Conservation (phyloP, 2,888 invertebrate species). For the Stenotaenia linearis region DNA sequence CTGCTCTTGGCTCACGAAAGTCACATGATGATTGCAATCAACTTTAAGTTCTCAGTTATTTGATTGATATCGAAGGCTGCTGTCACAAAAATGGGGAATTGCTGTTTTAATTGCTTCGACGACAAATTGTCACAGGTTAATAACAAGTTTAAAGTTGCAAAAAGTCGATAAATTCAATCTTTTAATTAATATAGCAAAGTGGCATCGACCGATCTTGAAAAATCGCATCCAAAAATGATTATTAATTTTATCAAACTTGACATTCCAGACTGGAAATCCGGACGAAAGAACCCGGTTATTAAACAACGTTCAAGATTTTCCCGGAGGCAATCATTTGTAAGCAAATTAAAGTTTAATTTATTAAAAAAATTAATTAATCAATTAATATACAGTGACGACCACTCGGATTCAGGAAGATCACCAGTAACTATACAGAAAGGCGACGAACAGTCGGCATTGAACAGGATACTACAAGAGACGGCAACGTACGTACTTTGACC, state of each 20-base stretch:
- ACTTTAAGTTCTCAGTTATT: neutral
- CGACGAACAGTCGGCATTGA: slow-evolving; percentile 85
- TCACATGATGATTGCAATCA: neutral
- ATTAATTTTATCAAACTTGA: too few species aligned
- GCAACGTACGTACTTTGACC: slow-evolving; percentile 67
- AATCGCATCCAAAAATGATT: too few species aligned
- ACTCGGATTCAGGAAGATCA: neutral
- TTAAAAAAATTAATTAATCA: slow-evolving; percentile 13
- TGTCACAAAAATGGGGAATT: neutral
- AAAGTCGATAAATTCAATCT: too few species aligned
- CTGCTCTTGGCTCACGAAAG: neutral
- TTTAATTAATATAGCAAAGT: neutral
- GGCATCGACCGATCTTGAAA: too few species aligned
- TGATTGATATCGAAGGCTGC: neutral
- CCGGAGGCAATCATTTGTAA: slow-evolving; percentile 34
- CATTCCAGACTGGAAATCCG: slow-evolving; percentile 54
- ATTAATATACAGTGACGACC: slow-evolving; percentile 4
- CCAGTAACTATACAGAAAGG: slow-evolving; percentile 57
- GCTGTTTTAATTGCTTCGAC: slow-evolving; percentile 21
- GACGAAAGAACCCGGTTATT: slow-evolving; percentile 74
- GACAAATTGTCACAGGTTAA: slow-evolving; percentile 24
- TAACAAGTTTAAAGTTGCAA: too few species aligned
- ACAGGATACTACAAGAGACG: slow-evolving; percentile 80
- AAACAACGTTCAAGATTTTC: slow-evolving; percentile 66
- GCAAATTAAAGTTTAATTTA: neutral